Base-by-base conservation (phyloP, 2,113 vertebrate species). In the Myrmophylax atrothorax region DNA sequence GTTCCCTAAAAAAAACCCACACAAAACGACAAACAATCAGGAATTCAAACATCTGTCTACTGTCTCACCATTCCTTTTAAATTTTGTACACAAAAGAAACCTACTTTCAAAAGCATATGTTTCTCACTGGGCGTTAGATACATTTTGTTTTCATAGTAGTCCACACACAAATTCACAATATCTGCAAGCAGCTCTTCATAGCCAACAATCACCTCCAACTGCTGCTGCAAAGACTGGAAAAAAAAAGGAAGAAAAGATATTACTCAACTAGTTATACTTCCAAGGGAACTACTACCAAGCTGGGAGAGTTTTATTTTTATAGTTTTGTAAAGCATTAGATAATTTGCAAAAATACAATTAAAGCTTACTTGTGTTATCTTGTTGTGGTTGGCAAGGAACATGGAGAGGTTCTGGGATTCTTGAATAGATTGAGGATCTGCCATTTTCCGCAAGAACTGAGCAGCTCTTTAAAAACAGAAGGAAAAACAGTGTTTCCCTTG, bases 331-430 rank as follows among this genome's bases (percentile, higher is more conserved):
- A 87, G 66, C 17, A 53, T 44, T 47, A 62, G 28, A 7, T 60
- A 85, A 42, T 64, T 24, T 35, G 19, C 7, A 76, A 84, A 64
- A 78, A 67, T 17, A 64, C n/a, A 81, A 58, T 58, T 38, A 29
- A 56, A 50, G 50, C 97, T 96, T 92, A 99, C 99, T 97, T 99
- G 99, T 7, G 99, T 99, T 96, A 99, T 99, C 97, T 99, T 99
- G 98, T 99, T 99, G 98, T 99, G 99, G 97, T 99, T 99, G 68
- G 99, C 99, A 96, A 99, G 98, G 95, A 99, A 99, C 99, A 99
- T 99, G 93, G 99, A 99, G 69, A 99, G 96, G 83, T 99, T 99
- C 98, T 99, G 99, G 16, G 99, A 99, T 96, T 99, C 99, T 97
- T 99, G 99, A 90, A 99, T 99, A 68, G 99, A 99, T 26, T 99